Base-by-base conservation (phyloP, 2,888 invertebrate genomes). In the Catocala nupta region DNA sequence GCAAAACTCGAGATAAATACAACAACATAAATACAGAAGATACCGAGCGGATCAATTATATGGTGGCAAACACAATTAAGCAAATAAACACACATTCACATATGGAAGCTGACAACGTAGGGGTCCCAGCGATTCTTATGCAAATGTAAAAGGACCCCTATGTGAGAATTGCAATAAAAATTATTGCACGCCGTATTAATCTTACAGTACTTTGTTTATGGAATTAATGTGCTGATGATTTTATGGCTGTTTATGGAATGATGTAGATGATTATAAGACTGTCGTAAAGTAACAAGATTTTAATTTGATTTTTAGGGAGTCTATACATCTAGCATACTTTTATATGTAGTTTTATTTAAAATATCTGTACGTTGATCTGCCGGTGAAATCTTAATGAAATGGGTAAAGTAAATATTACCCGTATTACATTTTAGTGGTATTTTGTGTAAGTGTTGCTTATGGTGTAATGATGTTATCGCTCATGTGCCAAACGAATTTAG, bases 11-110 rank as follows among this genome's bases (percentile, higher is more conserved):
- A 63, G 54, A 72, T 65, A 66, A 63, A 70, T 39, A 50, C 47
- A 53, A 55, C 51, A 48, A 66, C 56, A 72, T 64, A 78, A 70
- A 75, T 66, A 66, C 47, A 64, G 52, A 59, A 53, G 49, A 63
- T 66, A 78, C 76, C 69, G 71, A 66, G 64, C 73, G 68, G 68
- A 65, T 76, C 77, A 74, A 77, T 77, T 76, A 78, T 72, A 74
- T 78, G 79, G 82, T 84, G 85, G 83, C 87, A 85, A 89, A 91
- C 81, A 86, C 86, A 90, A 91, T 90, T 90, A 84, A 86, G 83
- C 90, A 87, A 89, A 90, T 90, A 89, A 90, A 90, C 90, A 85
- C 80, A 73, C 69, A 87, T 89, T 84, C 81, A 82, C 86, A 86
- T 85, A 85, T 83, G 83, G 82, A 75, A 76, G 80, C 77, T 82